Conservation (phyloP, 1,140 invertebrate genomes). For the Druon quercuslanigerum region DNA sequence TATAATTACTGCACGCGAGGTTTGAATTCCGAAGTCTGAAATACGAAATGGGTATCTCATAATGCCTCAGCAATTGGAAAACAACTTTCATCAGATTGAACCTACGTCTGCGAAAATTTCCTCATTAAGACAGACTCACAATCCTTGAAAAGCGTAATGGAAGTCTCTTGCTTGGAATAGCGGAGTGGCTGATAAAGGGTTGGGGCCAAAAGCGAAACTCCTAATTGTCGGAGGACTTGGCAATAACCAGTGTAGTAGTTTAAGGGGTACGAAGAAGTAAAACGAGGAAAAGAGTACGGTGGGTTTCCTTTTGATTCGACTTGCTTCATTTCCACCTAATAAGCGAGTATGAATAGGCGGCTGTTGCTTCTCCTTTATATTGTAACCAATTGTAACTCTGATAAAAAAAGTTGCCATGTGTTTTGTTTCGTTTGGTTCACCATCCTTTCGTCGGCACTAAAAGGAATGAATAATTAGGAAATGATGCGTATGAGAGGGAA, state of each 20-base stretch:
- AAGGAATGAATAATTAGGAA: slow-evolving; percentile 62
- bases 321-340: slow-evolving; percentile 66
- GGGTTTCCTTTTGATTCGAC: slow-evolving; percentile 55
- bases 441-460: slow-evolving; percentile 44
- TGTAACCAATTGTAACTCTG: slow-evolving; percentile 52
- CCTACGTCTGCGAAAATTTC: neutral
- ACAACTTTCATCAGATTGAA: neutral
- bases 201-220: slow-evolving; percentile 33
- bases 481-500: slow-evolving; percentile 36
- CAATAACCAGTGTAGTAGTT: slow-evolving; percentile 15
- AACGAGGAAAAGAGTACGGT: slow-evolving; percentile 31
- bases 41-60: neutral
- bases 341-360: slow-evolving; percentile 62
- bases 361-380: slow-evolving; percentile 62
- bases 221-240: slow-evolving; percentile 45
- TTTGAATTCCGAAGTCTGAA: neutral
- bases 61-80: neutral
- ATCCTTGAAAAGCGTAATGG: neutral
- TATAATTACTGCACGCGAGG: neutral
- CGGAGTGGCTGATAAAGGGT: slow-evolving; percentile 1
- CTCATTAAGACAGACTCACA: slow-evolving; percentile 5
- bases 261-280: slow-evolving; percentile 43
- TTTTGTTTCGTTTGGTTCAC: slow-evolving; percentile 65
- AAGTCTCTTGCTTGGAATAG: neutral
- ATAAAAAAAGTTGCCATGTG: slow-evolving; percentile 62